Conservation (phyloP, 1,140 invertebrate genomes). For the Ooceraea biroi region DNA sequence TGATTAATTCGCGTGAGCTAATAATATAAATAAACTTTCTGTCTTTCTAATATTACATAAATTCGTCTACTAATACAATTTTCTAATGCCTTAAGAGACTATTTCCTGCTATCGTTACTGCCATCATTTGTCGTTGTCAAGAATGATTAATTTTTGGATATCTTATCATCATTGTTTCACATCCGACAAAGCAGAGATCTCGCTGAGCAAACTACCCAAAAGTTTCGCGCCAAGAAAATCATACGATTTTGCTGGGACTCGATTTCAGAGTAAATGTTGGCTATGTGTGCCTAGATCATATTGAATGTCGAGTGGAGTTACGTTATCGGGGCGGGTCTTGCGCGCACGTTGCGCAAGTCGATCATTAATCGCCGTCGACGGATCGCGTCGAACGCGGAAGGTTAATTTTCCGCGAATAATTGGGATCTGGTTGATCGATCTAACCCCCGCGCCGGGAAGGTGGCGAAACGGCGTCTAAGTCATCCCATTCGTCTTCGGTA, state of each 20-base stretch:
- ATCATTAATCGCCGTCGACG: slow-evolving; percentile 71
- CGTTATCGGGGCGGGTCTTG: slow-evolving; percentile 37
- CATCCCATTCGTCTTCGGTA: slow-evolving; percentile 85
- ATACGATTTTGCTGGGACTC: neutral
- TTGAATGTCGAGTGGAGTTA: slow-evolving; percentile 27
- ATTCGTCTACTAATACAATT: neutral
- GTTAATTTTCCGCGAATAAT: slow-evolving; percentile 85
- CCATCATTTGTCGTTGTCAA: no score
- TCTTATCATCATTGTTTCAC: no score
- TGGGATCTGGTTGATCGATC: slow-evolving; percentile 84
- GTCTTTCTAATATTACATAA: no score
- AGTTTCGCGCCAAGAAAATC: no score
- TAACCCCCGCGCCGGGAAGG: slow-evolving; percentile 69
- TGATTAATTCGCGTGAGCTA: neutral
- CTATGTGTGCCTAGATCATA: slow-evolving; percentile 33
- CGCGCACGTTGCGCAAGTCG: slow-evolving; percentile 52
- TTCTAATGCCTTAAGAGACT: neutral
- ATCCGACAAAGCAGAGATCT: no score
- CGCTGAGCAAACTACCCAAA: no score
- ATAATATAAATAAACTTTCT: slow-evolving; percentile 1
- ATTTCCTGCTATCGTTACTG: no score
- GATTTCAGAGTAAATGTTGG: slow-evolving; percentile 21
- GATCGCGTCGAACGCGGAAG: slow-evolving; percentile 73
- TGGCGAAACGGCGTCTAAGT: slow-evolving; percentile 84
- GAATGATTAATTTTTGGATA: no score